Percentiles rank a stretch among this genome's conserved stretches.
phyloP scores from a whole-genome alignment of 2,113 vertebrate genomes.

The Pandion haliaetus region DNA sequence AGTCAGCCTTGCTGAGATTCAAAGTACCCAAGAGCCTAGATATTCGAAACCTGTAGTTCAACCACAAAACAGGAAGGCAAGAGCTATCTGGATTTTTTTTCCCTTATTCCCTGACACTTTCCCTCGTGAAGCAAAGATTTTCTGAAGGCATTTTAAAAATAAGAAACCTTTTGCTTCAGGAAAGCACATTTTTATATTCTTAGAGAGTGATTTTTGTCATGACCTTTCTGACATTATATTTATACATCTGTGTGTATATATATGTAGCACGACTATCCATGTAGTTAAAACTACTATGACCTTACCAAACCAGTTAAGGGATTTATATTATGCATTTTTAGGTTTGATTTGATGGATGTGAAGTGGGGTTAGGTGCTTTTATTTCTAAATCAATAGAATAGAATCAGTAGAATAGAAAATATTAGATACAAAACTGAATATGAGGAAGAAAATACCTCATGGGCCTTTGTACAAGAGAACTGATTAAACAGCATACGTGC shows the following conservation, averaged over 20 bases:
- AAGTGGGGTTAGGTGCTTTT: neutral
- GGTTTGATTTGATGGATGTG: neutral
- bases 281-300: neutral
- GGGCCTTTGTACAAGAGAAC: neutral
- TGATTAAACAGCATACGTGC: rapidly evolving
- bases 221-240: neutral
- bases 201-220: neutral
- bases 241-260: neutral
- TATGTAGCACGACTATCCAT: neutral
- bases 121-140: neutral
- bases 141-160: neutral
- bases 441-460: neutral
- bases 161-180: neutral
- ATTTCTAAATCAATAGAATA: slow-evolving; percentile 9
- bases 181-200: neutral
- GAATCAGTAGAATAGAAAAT: neutral
- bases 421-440: neutral
- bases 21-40: neutral
- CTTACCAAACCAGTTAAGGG: neutral
- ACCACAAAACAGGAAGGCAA: neutral
- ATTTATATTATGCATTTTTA: neutral
- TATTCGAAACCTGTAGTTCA: neutral
- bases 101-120: neutral
- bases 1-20: slow-evolving; percentile 43
- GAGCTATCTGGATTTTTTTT: neutral